Conservation (phyloP, 2,797 vertebrate species). For the Choloepus didactylus region DNA sequence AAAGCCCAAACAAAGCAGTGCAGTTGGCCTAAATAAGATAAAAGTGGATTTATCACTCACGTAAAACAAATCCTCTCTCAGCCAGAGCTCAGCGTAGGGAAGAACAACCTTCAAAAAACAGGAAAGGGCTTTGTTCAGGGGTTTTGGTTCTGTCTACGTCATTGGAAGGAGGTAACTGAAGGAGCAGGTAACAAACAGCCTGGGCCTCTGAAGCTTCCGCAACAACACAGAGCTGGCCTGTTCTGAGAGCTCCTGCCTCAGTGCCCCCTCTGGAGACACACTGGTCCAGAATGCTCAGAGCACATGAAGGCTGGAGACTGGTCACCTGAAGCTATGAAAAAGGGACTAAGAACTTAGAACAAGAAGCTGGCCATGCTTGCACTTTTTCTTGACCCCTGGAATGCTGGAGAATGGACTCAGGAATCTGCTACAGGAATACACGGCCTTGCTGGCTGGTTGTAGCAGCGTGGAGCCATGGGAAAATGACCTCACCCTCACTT, state of each 20-base stretch:
- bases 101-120: neutral
- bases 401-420: no score
- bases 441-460: rapidly evolving
- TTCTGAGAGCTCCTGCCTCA: neutral
- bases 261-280: rapidly evolving
- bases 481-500: neutral
- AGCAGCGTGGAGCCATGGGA: neutral
- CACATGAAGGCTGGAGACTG: rapidly evolving
- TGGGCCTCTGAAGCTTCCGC: no score
- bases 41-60: neutral
- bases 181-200: neutral
- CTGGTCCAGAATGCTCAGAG: rapidly evolving
- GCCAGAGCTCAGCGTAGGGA: neutral
- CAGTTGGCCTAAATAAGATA: neutral
- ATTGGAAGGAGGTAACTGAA: neutral
- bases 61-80: neutral
- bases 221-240: neutral
- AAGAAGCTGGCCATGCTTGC: rapidly evolving
- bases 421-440: rapidly evolving
- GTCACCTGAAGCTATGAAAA: no score
- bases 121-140: neutral
- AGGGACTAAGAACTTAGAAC: neutral
- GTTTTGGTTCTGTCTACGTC: neutral
- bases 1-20: neutral
- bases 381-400: neutral